Evolutionary conservation across 2,888 invertebrate species (phyloP).

Genomic region (Drosophila lacicola): DNA sequence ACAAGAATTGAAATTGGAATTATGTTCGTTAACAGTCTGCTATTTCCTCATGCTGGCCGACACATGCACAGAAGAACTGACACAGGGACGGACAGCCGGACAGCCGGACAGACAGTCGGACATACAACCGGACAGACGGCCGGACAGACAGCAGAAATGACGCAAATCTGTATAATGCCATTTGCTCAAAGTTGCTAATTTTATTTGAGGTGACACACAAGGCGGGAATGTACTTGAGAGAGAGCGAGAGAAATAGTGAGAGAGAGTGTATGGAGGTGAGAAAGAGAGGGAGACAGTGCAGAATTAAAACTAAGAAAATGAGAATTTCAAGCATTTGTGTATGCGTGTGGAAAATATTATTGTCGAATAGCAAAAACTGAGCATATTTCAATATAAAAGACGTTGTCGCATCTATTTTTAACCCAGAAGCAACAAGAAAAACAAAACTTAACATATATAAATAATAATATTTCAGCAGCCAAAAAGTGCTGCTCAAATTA

Average conservation of each 20-base stretch:
- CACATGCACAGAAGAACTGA: conserved; percentile 5
- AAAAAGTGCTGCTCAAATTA: conserved; percentile 74
- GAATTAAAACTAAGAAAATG: conserved; percentile 32
- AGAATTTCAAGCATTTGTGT: conserved; percentile 28
- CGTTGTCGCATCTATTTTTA: conserved; percentile 68
- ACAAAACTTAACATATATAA: conserved; percentile 49
- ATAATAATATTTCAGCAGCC: conserved; percentile 62
- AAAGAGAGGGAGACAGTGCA: conserved; percentile 2
- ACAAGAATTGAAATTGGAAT: conserved; percentile 38
- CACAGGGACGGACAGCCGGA: conserved; percentile 11
- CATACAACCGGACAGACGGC: neutral
- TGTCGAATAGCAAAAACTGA: conserved; percentile 56
- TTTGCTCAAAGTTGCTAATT: conserved; percentile 78
- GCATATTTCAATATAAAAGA: conserved; percentile 58
- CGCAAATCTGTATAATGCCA: conserved; percentile 76
- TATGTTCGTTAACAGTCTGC: conserved; percentile 43
- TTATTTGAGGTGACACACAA: conserved; percentile 82
- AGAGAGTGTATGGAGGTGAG: neutral
- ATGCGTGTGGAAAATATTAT: conserved; percentile 59
- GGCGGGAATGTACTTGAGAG: conserved; percentile 66
- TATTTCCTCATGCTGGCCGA: conserved; percentile 27
- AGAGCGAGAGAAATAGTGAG: neutral
- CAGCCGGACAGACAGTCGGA: neutral
- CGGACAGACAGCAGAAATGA: conserved; percentile 58
- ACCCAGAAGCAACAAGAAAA: conserved; percentile 32